Base-by-base conservation (phyloP, 2,797 vertebrate species). In the Pitangus sulphuratus region DNA sequence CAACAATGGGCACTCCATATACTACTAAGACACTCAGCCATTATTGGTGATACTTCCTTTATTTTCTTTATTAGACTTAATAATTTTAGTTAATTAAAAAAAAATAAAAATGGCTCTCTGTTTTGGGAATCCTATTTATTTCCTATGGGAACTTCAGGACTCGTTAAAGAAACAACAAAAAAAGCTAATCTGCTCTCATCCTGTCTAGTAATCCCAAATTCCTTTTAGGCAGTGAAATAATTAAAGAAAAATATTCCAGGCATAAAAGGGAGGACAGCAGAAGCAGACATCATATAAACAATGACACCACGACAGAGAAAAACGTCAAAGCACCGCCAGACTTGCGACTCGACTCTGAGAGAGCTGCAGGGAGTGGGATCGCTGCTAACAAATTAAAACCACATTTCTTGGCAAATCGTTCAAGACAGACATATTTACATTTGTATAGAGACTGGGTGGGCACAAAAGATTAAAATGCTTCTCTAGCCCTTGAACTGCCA, bases 391-490 rank as follows among this genome's bases (percentile, higher is more conserved):
- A 98, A 98, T 98, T 97, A 97, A 98, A 98, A 98, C 95, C 97
- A 98, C 97, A 98, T 98, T 98, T 94, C 96, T 94, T 98, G 97
- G 97, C 97, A 97, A 96, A 97, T 96, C 96, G 96, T 96, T 96
- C 88, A 97, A 97, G 95, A 87, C 92, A 97, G 95, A 97, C 87
- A 90, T 97, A 98, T 98, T 98, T 98, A 98, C 97, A 97, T 97
- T 98, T 98, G 96, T 97, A 97, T 97, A 93, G 96, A 98, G 96
- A 96, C 96, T 97, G 98, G 98, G 97, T 98, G 97, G 97, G 98
- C 97, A 98, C 91, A 86, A 90, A 95, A 97, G 96, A 97, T 97
- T 94, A 97, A 96, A 95, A 89, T 96, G 88, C 88, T 96, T 96
- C 93, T 97, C 90, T 82, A 96, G 97, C 81, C 94, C 97, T 97